phyloP scores from a whole-genome alignment of 2,888 invertebrate species.

The Pollenia amentaria region DNA sequence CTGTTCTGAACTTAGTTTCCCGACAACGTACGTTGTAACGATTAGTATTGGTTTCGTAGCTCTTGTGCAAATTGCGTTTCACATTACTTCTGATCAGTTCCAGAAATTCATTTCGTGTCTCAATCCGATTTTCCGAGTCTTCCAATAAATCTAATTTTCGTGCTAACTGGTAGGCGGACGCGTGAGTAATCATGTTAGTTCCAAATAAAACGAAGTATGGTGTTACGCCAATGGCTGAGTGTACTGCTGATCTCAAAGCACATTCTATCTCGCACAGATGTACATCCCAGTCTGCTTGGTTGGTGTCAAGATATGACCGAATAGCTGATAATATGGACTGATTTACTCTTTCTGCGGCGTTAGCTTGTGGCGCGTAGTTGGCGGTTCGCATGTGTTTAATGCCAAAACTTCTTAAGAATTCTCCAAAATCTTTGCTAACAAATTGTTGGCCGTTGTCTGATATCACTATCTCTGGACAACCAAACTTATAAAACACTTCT shows the following conservation, averaged over 20 bases:
- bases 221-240: not conserved
- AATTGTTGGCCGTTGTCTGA: conserved; percentile 12
- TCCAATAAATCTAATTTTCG: not conserved
- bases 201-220: conserved; percentile 11
- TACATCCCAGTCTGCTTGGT: not conserved
- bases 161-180: not conserved
- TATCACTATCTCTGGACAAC: not conserved
- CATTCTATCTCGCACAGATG: not conserved
- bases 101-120: not conserved
- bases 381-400: not conserved
- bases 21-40: too few species aligned
- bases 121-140: not conserved
- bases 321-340: not conserved
- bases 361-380: not conserved
- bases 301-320: not conserved
- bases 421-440: not conserved
- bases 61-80: too few species aligned
- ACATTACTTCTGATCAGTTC: too few species aligned
- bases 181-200: conserved; percentile 13
- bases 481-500: conserved; percentile 13
- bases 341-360: too few species aligned
- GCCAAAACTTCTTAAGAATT: not conserved
- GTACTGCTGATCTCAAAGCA: not conserved
- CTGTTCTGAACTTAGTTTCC: too few species aligned
- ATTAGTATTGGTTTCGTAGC: too few species aligned